A percentile compares a stretch with the other conserved stretches of the same genome.
Evolutionary conservation across 2,113 vertebrate species (phyloP).

Genomic region (Cavia aperea): DNA sequence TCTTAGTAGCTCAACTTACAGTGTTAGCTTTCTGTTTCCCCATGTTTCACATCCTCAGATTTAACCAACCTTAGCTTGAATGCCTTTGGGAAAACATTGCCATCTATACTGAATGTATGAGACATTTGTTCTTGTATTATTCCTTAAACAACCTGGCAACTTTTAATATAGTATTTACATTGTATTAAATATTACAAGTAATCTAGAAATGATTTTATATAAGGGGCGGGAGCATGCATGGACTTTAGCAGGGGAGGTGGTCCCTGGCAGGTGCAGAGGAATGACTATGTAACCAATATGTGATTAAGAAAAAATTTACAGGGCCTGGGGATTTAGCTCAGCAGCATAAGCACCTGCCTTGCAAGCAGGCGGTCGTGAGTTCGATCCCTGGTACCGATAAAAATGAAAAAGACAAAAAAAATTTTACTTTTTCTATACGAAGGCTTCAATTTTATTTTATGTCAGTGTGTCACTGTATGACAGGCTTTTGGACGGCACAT

Average conservation of each 20-base stretch:
- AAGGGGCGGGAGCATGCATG: neutral
- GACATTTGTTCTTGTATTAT: neutral
- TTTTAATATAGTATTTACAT: neutral
- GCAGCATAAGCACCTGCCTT: no score
- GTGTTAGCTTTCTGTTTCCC: neutral
- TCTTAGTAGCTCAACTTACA: neutral
- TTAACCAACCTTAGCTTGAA: neutral
- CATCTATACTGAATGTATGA: neutral
- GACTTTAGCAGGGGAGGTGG: neutral
- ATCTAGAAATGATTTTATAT: neutral
- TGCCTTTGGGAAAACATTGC: neutral
- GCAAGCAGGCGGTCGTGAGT: no score
- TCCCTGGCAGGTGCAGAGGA: neutral
- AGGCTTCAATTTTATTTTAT: slow-evolving; percentile 33
- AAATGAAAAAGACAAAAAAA: neutral
- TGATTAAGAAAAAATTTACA: neutral
- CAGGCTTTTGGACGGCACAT: neutral
- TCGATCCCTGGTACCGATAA: no score
- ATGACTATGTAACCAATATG: neutral
- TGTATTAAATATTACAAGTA: neutral
- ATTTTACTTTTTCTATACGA: neutral
- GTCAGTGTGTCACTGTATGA: neutral
- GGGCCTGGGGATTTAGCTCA: no score
- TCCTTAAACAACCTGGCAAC: neutral
- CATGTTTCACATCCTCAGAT: neutral